phyloP scores from a whole-genome alignment of 1,140 invertebrate species.

The Nephila pilipes region DNA sequence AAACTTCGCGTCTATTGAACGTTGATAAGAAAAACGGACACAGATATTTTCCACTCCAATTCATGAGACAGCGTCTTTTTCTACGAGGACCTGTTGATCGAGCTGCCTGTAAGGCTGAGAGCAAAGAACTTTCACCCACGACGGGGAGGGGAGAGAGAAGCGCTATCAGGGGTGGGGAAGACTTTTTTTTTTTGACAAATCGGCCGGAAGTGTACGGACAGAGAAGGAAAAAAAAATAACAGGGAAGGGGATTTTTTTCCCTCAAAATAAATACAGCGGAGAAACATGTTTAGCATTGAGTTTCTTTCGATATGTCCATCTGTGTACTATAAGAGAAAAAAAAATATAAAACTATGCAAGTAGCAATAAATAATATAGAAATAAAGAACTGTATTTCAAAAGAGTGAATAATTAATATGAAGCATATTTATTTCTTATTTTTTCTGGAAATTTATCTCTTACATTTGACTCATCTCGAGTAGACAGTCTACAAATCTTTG shows the following conservation, averaged over 20 bases:
- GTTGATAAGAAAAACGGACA: conserved; percentile 38
- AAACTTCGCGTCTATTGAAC: background rate
- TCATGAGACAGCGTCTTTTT: background rate
- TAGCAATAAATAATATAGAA: no score
- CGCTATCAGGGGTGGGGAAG: background rate
- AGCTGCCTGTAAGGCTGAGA: background rate
- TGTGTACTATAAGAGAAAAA: background rate
- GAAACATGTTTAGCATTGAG: background rate
- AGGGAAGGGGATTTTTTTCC: background rate
- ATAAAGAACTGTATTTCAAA: no score
- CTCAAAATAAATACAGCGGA: no score
- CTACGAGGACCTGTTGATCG: conserved; percentile 50
- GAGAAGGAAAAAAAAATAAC: conserved; percentile 33
- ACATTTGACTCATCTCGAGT: no score
- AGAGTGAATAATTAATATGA: no score
- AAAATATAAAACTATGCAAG: background rate
- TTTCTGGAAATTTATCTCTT: no score
- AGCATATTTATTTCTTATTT: no score
- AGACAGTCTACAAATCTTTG: no score
- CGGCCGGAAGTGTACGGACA: conserved; percentile 30
- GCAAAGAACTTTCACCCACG: conserved; percentile 70
- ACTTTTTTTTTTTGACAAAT: background rate
- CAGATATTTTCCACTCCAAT: conserved; percentile 71
- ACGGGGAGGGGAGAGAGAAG: background rate
- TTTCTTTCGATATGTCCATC: background rate